phyloP scores from a whole-genome alignment of 1,140 invertebrate genomes.

The Dendroctonus valens region DNA sequence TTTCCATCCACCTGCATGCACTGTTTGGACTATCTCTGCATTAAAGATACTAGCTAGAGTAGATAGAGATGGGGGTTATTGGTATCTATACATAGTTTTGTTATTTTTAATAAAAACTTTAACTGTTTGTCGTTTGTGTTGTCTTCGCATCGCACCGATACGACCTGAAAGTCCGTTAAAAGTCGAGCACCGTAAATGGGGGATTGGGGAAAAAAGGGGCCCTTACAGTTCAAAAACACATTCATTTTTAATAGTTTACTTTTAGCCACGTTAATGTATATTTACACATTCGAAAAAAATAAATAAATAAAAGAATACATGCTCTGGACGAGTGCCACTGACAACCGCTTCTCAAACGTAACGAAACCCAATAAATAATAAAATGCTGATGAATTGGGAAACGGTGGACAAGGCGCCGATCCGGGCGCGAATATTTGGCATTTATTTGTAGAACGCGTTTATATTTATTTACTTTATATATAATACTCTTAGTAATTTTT shows the following conservation, averaged over 20 bases:
- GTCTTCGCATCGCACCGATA: too few species aligned
- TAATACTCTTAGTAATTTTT: constrained; percentile 47
- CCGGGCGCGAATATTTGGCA: constrained; percentile 25
- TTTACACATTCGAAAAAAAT: constrained; percentile 49
- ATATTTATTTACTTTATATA: constrained; percentile 36
- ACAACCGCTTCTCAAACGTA: neutral
- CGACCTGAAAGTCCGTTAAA: neutral
- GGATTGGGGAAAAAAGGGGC: constrained; percentile 8
- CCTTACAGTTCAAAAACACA: constrained; percentile 51
- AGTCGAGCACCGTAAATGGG: neutral
- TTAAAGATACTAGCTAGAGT: constrained; percentile 14
- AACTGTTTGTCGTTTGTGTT: constrained; percentile 5
- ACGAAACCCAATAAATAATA: neutral
- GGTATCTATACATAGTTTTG: constrained; percentile 19
- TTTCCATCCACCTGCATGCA: constrained; percentile 14
- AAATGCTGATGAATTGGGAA: constrained; percentile 18
- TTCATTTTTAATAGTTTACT: constrained; percentile 45
- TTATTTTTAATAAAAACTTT: constrained; percentile 34
- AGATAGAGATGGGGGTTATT: neutral
- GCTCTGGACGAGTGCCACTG: neutral
- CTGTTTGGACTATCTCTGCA: constrained; percentile 29
- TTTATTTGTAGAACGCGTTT: constrained; percentile 32
- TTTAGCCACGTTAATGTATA: constrained; percentile 48
- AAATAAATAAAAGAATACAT: constrained; percentile 42
- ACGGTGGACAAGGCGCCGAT: constrained; percentile 32